Conservation (phyloP, 1,140 invertebrate species). For the Thaumetopoea pityocampa region DNA sequence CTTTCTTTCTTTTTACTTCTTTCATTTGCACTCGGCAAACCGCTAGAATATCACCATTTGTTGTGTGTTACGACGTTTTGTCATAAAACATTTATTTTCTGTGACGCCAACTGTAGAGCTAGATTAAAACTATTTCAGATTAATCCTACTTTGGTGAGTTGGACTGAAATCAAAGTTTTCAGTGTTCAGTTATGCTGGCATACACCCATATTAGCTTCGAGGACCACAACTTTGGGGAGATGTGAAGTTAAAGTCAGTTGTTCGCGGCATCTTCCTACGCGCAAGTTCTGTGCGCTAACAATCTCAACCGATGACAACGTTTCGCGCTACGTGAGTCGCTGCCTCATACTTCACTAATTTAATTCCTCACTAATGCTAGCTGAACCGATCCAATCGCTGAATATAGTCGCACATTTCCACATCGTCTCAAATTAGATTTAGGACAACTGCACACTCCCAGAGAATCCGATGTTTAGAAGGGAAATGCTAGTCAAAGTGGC, state of each 20-base stretch:
- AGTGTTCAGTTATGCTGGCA: no score
- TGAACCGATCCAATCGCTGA: conserved; percentile 14
- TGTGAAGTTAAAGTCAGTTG: not conserved
- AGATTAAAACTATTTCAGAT: no score
- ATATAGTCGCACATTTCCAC: conserved; percentile 19
- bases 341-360: conserved; percentile 31
- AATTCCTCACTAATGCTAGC: conserved; percentile 25
- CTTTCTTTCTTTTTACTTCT: conserved; percentile 23
- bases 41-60: conserved; percentile 13
- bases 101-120: not conserved
- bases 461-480: conserved; percentile 50
- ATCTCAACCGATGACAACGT: no score
- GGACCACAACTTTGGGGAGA: no score
- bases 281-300: no score
- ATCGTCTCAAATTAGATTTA: conserved; percentile 56
- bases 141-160: no score
- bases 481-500: conserved; percentile 48
- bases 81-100: conserved; percentile 1
- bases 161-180: no score
- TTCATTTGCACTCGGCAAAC: conserved; percentile 21
- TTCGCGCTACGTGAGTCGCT: conserved; percentile 2
- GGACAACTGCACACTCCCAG: conserved; percentile 42
- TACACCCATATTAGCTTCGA: no score
- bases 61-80: conserved; percentile 2
- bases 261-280: no score